phyloP scores from a whole-genome alignment of 2,113 vertebrate genomes.

The Corythaeola cristata region DNA sequence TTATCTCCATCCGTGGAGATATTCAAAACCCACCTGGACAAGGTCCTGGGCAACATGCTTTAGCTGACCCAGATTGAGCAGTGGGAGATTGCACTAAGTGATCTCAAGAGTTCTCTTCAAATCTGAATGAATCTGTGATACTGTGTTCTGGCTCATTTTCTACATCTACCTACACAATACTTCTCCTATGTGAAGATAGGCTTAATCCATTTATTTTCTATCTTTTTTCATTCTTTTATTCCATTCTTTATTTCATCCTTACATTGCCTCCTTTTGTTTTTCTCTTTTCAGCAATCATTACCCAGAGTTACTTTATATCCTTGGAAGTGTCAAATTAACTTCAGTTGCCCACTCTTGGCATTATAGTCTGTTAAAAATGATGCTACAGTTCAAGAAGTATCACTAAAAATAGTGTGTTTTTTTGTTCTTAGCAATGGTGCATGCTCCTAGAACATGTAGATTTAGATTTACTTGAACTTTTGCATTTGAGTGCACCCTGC shows the following conservation, averaged over 20 bases:
- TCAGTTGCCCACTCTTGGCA: not conserved
- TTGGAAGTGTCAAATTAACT: not conserved
- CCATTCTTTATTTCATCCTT: not conserved
- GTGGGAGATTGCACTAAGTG: not conserved
- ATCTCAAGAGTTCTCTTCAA: not conserved
- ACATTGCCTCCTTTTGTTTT: not conserved
- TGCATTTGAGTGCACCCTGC: conserved; percentile 65
- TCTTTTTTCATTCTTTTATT: not conserved
- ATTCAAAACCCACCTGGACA: not conserved
- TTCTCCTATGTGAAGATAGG: not conserved
- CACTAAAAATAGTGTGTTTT: not conserved
- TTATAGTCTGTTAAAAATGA: not conserved
- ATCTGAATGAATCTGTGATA: not conserved
- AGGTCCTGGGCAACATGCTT: not conserved
- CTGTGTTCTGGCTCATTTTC: not conserved
- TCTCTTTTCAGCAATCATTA: not conserved
- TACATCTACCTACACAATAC: not conserved
- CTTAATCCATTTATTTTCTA: not conserved
- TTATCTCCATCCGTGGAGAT: not conserved
- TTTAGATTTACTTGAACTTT: conserved; percentile 20
- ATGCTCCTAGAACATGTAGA: not conserved
- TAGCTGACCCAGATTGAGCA: not conserved
- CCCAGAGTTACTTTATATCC: not conserved
- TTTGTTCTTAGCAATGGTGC: not conserved
- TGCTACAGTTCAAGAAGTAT: not conserved